These are phyloP conservation scores for Bambusicola thoracicus DNA, from an alignment of 2,113 vertebrate species.

Conservation along the genomic window DNA sequence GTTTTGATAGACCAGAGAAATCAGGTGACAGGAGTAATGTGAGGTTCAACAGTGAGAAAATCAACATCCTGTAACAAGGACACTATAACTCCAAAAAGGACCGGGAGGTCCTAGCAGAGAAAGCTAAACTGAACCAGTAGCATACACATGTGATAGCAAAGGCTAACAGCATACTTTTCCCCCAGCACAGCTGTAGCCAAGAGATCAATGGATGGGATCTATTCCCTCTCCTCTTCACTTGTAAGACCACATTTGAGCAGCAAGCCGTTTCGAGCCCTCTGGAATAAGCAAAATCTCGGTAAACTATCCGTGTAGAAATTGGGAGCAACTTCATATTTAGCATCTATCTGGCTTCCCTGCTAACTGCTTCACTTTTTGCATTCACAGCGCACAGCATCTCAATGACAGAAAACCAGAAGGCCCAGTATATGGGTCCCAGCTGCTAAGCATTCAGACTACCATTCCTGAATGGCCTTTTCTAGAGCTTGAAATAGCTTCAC, in stretches of 20 bases:
- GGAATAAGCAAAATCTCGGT: background rate
- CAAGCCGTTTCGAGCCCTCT: background rate
- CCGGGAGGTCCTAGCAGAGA: background rate
- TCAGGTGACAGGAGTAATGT: background rate
- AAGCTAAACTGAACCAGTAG: background rate
- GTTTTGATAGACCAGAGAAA: background rate
- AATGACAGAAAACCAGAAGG: background rate
- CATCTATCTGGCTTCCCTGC: background rate
- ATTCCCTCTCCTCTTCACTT: background rate
- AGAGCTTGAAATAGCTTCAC: background rate
- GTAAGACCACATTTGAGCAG: background rate
- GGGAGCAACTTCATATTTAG: background rate
- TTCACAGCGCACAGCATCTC: background rate
- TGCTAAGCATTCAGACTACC: background rate
- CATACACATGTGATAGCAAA: rapidly evolving
- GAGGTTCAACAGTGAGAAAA: background rate
- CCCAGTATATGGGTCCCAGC: background rate
- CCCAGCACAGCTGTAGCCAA: background rate
- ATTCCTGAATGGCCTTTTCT: background rate
- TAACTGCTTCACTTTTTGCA: background rate
- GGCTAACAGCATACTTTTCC: background rate
- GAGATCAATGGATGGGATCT: background rate
- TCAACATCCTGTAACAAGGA: background rate
- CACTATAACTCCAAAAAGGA: background rate
- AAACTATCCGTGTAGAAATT: background rate